These are phyloP conservation scores for Ctenodactylus gundi DNA, from an alignment of 2,113 vertebrate genomes.

Conservation along the genomic window DNA sequence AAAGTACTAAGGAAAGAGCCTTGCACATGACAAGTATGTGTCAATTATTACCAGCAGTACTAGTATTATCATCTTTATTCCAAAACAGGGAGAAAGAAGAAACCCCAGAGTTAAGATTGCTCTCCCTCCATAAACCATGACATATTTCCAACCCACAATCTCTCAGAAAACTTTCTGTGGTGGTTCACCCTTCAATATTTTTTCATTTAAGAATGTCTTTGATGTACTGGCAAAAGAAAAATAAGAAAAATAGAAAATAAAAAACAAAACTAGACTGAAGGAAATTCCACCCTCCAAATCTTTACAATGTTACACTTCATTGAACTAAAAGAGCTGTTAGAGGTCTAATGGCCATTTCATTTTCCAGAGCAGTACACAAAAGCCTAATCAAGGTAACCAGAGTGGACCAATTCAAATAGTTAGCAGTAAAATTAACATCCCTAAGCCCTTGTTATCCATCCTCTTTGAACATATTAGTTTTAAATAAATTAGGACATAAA, in stretches of 20 bases:
- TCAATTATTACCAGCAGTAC: background rate
- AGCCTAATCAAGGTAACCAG: background rate
- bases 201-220: background rate
- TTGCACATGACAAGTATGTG: background rate
- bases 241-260: background rate
- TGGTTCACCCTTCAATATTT: background rate
- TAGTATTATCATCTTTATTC: background rate
- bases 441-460: background rate
- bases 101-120: background rate
- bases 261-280: background rate
- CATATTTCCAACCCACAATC: background rate
- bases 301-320: background rate
- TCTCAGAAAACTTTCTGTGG: background rate
- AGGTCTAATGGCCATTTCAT: background rate
- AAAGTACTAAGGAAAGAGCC: background rate
- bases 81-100: background rate
- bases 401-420: background rate
- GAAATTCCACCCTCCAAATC: background rate
- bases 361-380: background rate
- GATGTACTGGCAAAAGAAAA: background rate
- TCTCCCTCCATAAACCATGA: background rate
- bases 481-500: background rate
- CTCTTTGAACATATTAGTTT: background rate
- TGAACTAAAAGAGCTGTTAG: background rate
- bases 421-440: background rate